Evolutionary conservation across 1,140 invertebrate genomes (phyloP), one percentile per base, ranked within the genome.

Genomic region (Colletes gigas): DNA sequence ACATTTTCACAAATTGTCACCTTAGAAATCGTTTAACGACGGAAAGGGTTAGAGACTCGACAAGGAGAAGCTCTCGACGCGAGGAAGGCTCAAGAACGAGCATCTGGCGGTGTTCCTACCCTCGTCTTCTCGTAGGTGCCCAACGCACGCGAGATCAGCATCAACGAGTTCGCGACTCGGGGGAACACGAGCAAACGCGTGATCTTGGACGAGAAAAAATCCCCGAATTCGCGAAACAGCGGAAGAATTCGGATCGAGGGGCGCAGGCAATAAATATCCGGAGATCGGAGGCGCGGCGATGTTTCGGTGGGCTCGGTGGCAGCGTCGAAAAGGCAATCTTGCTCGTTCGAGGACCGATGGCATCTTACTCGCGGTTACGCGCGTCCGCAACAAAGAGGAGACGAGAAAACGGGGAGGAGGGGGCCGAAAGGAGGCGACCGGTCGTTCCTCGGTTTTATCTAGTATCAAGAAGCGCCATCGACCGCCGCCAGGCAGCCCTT

Each of bases 371-470:
- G 69, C 72, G 82, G 59, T 83, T 84, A 79, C 82, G 77, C 82
- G 72, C 71, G 78, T 41, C 44, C 54, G 10, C 60, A 19, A 15
- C 59, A 14, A 55, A 44, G 41, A 69, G 19, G 15, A 75, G 44
- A 73, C 50, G 44, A 47, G 70, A 62, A 44, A 60, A 19, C 21
- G 41, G 39, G 14, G 10, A 9, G 2, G 63, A 21, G 41, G 70
- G 68, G 73, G 44, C 76, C 41, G 30, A 69, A 65, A 77, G 54
- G 47, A 67, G 55, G 62, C 68, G 74, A 77, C 74, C 67, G 67
- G 44, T 68, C 68, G 81, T 60, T 54, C 70, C 66, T 57, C 63
- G 77, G 67, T 75, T 87, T 90, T 89, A 90, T 90, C 88, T 89
- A 86, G 74, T 90, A 89, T 89, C 88, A 77, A 82, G 75, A 83